phyloP scores from a whole-genome alignment of 2,888 invertebrate species.

The Stenodema calcarata region DNA sequence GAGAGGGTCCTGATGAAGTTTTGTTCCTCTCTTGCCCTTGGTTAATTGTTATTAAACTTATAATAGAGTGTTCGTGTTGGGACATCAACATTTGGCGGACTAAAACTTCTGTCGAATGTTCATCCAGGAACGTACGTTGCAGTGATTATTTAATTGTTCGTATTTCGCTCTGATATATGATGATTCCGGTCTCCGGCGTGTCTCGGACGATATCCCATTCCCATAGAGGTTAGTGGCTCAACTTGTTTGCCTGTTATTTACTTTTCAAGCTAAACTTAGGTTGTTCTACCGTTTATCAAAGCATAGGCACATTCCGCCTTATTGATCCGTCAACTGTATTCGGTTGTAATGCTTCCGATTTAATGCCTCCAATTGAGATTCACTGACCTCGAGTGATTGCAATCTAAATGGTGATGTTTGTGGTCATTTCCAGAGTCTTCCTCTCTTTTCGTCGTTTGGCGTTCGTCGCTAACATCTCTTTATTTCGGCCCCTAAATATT shows the following conservation, averaged over 20 bases:
- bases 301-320: not conserved
- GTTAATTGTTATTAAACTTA: not conserved
- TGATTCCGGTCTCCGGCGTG: slow-evolving; percentile 20
- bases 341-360: not conserved
- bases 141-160: not conserved
- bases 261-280: not conserved
- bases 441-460: not conserved
- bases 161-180: not conserved
- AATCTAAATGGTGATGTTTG: slow-evolving; percentile 18
- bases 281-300: not conserved
- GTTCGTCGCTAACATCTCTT: not conserved
- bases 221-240: slow-evolving; percentile 7
- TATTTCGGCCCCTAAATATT: not conserved
- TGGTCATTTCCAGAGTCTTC: not conserved
- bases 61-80: not conserved
- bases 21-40: not conserved
- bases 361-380: not conserved
- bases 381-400: slow-evolving; percentile 30
- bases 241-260: not conserved
- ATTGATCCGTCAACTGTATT: not conserved
- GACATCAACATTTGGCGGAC: not conserved
- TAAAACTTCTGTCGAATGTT: not conserved
- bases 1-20: not conserved
- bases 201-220: not conserved
- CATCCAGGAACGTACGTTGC: not conserved